These are phyloP conservation scores for Odobenus rosmarus DNA, from an alignment of 2,113 vertebrate genomes.

Conservation along the genomic window DNA sequence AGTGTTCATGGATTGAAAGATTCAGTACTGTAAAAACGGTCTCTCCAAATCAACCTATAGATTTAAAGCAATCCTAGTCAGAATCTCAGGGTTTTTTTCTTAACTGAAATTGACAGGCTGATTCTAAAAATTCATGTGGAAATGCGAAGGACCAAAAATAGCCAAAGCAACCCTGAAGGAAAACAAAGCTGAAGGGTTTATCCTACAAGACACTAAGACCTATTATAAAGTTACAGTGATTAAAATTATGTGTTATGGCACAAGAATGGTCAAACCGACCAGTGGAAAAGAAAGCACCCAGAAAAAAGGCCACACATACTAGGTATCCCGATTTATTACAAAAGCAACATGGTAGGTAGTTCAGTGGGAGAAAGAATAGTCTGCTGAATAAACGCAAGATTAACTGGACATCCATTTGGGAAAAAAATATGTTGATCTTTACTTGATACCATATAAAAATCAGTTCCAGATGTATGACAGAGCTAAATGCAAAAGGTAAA, in stretches of 20 bases:
- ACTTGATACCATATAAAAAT: conserved; percentile 7
- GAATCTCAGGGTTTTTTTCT: not conserved
- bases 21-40: not conserved
- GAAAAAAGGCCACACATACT: not conserved
- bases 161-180: conserved; percentile 2
- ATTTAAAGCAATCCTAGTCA: conserved; percentile 28
- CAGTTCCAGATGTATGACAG: not conserved
- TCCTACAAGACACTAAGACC: not conserved
- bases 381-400: not conserved
- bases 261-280: not conserved
- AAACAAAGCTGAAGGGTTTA: conserved; percentile 4
- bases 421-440: not conserved
- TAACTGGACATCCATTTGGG: not conserved
- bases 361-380: not conserved
- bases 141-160: not conserved
- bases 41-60: not conserved
- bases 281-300: not conserved
- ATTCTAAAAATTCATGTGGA: conserved; percentile 5
- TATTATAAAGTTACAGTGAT: not conserved
- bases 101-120: not conserved
- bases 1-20: not conserved
- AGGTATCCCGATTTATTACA: not conserved
- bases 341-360: not conserved
- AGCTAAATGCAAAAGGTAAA: conserved; percentile 26
- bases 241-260: not conserved